phyloP scores from a whole-genome alignment of 2,797 vertebrate species.

The Macrochelys suwanniensis region DNA sequence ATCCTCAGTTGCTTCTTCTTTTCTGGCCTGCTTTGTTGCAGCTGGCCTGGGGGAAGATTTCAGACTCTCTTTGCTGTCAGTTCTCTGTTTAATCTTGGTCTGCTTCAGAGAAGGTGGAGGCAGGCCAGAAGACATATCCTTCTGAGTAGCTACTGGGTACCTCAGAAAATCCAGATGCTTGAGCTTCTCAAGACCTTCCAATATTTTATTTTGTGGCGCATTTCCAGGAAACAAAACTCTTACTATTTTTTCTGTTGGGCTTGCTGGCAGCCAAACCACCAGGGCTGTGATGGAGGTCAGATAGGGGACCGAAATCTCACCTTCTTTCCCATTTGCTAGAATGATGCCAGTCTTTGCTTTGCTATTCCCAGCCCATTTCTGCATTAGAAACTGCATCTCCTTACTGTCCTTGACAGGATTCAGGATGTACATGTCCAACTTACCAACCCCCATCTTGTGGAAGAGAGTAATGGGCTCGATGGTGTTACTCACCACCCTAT shows the following conservation, averaged over 20 bases:
- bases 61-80: conserved; percentile 98
- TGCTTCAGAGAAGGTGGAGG: conserved; percentile 91
- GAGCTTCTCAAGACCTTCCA: conserved; percentile 98
- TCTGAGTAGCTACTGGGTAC: conserved; percentile 96
- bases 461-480: conserved; percentile 97
- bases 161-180: conserved; percentile 96
- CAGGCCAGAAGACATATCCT: conserved; percentile 90
- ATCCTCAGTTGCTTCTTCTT: conserved; percentile 87
- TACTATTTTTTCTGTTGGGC: conserved; percentile 95
- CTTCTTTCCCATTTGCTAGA: conserved; percentile 94
- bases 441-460: conserved; percentile 98
- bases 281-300: conserved; percentile 97
- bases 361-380: conserved; percentile 99
- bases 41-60: conserved; percentile 91
- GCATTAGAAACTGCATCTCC: conserved; percentile 99
- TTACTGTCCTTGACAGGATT: conserved; percentile 99
- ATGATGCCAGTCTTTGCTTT: conserved; percentile 98
- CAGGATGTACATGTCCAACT: conserved; percentile 97
- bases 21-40: conserved; percentile 87
- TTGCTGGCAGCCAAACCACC: conserved; percentile 97
- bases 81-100: conserved; percentile 94
- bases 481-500: conserved; percentile 93
- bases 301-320: conserved; percentile 98
- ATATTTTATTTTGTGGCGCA: conserved; percentile 97
- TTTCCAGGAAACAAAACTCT: conserved; percentile 98